phyloP scores from a whole-genome alignment of 2,888 invertebrate genomes.

The Calliscelio sp. region DNA sequence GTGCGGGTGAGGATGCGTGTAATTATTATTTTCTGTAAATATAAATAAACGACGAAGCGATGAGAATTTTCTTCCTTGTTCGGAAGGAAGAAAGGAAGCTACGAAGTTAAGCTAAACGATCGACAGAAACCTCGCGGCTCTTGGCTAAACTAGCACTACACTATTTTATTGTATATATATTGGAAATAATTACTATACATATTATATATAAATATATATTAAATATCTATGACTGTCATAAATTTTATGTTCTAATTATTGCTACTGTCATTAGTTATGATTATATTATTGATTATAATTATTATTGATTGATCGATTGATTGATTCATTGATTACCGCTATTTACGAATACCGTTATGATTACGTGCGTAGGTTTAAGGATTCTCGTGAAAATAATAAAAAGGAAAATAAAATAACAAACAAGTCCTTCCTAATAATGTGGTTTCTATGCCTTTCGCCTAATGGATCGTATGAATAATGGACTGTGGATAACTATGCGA shows the following conservation, averaged over 20 bases:
- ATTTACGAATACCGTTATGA: slow-evolving; percentile 72
- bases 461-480: slow-evolving; percentile 71
- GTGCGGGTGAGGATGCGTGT: slow-evolving; percentile 64
- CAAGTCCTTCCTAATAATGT: slow-evolving; percentile 79
- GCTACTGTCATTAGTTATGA: slow-evolving; percentile 73
- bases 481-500: slow-evolving; percentile 41
- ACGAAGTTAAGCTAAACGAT: slow-evolving; percentile 70
- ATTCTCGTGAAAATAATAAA: slow-evolving; percentile 72
- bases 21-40: slow-evolving; percentile 79
- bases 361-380: slow-evolving; percentile 74
- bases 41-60: slow-evolving; percentile 63
- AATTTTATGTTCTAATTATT: slow-evolving; percentile 76
- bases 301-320: slow-evolving; percentile 67
- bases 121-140: slow-evolving; percentile 79
- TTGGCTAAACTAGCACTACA: slow-evolving; percentile 80
- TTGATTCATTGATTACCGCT: slow-evolving; percentile 63
- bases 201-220: slow-evolving; percentile 78
- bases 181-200: slow-evolving; percentile 78
- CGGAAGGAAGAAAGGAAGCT: slow-evolving; percentile 69
- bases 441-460: slow-evolving; percentile 80
- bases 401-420: slow-evolving; percentile 44
- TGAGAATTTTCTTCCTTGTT: slow-evolving; percentile 68
- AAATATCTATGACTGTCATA: slow-evolving; percentile 81
- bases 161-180: slow-evolving; percentile 82
- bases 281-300: slow-evolving; percentile 72